These are phyloP conservation scores for Sus scrofa DNA, from an alignment of 2,113 vertebrate genomes.

Conservation along the genomic window T2T-Sscrofa CM000820.6:99808001-99808500, in stretches of 20 bases:
- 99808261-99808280: not conserved
- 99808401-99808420: slow-evolving; percentile 6
- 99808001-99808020: not conserved
- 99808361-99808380: not conserved
- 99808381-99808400: not conserved
- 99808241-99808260: not conserved
- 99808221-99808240: not conserved
- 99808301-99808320: not conserved
- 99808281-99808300: not conserved
- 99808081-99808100: too few species aligned
- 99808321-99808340: not conserved
- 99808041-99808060: not conserved
- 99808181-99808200: not conserved
- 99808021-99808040: not conserved
- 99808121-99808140: not conserved
- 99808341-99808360: not conserved
- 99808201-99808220: not conserved
- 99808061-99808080: too few species aligned
- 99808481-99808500: slow-evolving; percentile 26
- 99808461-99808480: not conserved
- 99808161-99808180: not conserved
- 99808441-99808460: not conserved
- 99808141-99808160: not conserved
- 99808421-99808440: not conserved
- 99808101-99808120: not conserved